A percentile compares a stretch with the other conserved stretches of the same genome.
Conservation (phyloP, 1,140 invertebrate genomes). For the Ruditapes philippinarum region DNA sequence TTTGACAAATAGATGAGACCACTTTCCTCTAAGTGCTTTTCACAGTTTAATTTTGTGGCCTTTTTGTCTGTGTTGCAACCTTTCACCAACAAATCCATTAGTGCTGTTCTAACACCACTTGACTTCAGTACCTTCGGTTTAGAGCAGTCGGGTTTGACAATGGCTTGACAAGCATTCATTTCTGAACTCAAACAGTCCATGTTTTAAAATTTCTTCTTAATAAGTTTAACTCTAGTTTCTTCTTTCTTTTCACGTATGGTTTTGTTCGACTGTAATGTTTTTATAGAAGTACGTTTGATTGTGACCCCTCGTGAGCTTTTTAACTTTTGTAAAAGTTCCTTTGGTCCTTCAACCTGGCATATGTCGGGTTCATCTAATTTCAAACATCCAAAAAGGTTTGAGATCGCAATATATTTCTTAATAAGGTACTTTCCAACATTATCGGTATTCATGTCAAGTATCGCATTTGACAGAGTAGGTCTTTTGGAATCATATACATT, state of each 20-base stretch:
- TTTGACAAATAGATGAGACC: neutral
- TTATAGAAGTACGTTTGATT: neutral
- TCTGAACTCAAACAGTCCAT: constrained; percentile 43
- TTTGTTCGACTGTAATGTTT: neutral
- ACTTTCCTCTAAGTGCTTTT: neutral
- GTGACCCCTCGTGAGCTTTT: constrained; percentile 48
- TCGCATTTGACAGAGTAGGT: neutral
- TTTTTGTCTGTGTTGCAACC: neutral
- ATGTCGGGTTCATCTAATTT: neutral
- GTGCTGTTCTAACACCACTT: constrained; percentile 21
- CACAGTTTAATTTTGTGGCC: neutral
- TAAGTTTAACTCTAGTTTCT: constrained; percentile 27
- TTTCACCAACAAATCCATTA: neutral
- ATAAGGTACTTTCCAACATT: neutral
- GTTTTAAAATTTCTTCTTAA: constrained; percentile 28
- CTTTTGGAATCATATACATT: constrained; percentile 35
- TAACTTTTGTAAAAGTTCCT: constrained; percentile 11
- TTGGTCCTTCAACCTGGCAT: neutral
- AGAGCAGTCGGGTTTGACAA: constrained; percentile 22
- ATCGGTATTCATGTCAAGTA: constrained; percentile 30
- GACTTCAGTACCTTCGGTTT: constrained; percentile 32
- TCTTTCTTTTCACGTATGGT: constrained; percentile 8
- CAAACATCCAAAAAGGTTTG: neutral
- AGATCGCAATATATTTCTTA: neutral
- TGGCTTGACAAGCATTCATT: constrained; percentile 35